These are phyloP conservation scores for Aproaerema taeniolella DNA, from an alignment of 2,888 invertebrate species.

Conservation along the genomic window DNA sequence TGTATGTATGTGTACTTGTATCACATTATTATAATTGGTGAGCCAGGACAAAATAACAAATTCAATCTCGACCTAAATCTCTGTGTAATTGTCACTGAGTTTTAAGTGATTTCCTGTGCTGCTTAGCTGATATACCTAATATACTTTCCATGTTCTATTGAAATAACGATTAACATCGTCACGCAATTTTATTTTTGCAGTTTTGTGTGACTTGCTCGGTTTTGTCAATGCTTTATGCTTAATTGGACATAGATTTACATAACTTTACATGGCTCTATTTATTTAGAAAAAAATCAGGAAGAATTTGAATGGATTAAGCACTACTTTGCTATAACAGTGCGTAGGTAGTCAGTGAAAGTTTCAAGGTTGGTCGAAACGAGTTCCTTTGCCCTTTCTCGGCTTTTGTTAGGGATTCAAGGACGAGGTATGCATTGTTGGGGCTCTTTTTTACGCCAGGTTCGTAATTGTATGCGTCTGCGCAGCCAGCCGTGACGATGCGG, in stretches of 20 bases:
- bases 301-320: no score
- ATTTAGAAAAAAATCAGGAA: no score
- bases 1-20: conserved; percentile 36
- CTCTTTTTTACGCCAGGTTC: conserved; percentile 57
- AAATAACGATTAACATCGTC: no score
- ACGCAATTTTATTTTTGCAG: no score
- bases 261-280: no score
- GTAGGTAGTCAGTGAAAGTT: conserved; percentile 74
- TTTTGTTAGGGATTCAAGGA: conserved; percentile 73
- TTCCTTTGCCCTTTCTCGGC: conserved; percentile 74
- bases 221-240: no score
- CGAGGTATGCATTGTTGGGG: conserved; percentile 65
- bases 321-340: no score
- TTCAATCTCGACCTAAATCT: conserved; percentile 62
- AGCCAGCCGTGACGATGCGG: conserved; percentile 54
- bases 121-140: no score
- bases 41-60: conserved; percentile 51
- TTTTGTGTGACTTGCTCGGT: no score
- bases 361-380: conserved; percentile 68
- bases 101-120: no score
- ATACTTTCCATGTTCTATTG: no score
- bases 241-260: no score
- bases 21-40: conserved; percentile 56
- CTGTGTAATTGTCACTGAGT: conserved; percentile 31
- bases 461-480: conserved; percentile 72